A percentile compares a stretch with the other conserved stretches of the same genome.
Evolutionary conservation across 30 jellyfish, hydroid and myxozoan species (phyloP).

Genomic region (Cassiopea andromeda): DNA sequence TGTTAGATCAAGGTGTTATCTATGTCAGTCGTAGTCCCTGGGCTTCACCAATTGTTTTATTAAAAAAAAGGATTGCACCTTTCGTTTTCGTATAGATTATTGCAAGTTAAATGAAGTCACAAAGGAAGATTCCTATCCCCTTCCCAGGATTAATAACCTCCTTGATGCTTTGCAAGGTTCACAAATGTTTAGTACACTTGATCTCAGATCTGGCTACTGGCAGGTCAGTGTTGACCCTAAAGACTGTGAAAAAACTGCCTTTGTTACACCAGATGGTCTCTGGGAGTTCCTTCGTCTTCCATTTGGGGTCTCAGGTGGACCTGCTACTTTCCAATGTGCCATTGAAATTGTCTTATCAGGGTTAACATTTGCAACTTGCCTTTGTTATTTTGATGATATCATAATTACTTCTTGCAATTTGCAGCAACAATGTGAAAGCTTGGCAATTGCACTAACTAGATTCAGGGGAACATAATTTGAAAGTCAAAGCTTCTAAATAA

Average conservation of each 20-base stretch:
- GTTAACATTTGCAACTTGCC: conserved; percentile 42
- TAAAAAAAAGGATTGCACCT: conserved; percentile 27
- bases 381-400: conserved; percentile 58
- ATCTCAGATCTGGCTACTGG: conserved; percentile 58
- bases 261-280: conserved; percentile 23
- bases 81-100: conserved; percentile 41
- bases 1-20: conserved; percentile 41
- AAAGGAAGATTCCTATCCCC: conserved; percentile 66
- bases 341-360: conserved; percentile 56
- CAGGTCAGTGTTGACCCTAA: conserved; percentile 51
- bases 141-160: conserved; percentile 61
- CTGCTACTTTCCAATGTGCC: conserved; percentile 47
- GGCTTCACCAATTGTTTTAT: conserved; percentile 60
- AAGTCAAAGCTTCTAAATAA: conserved; percentile 1
- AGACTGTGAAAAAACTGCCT: conserved; percentile 46
- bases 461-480: conserved; percentile 23
- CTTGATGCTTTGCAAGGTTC: conserved; percentile 60
- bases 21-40: conserved; percentile 61
- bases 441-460: conserved; percentile 19
- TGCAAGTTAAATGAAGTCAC: conserved; percentile 45
- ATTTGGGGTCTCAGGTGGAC: conserved; percentile 51
- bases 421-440: conserved; percentile 38
- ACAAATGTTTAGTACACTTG: conserved; percentile 48
- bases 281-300: conserved; percentile 65
- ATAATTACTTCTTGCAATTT: conserved; percentile 32